A percentile compares a stretch with the other conserved stretches of the same genome.
phyloP scores from a whole-genome alignment of 1,140 invertebrate genomes.

The Lepidurus packardi region DNA sequence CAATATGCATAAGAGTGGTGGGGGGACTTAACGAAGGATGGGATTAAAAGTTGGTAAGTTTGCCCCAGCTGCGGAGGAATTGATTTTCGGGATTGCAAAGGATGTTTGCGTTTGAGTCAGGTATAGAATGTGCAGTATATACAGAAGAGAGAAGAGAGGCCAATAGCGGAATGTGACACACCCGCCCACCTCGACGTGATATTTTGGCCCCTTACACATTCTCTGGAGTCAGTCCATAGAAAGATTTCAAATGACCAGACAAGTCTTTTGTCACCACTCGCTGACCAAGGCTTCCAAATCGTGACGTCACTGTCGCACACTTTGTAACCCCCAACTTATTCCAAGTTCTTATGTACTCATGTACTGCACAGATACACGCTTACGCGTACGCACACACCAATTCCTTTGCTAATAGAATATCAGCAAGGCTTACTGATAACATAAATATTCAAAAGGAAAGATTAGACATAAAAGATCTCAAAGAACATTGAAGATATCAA shows the following conservation, averaged over 20 bases:
- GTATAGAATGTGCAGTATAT: neutral
- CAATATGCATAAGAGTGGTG: neutral
- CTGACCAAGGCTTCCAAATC: neutral
- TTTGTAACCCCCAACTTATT: neutral
- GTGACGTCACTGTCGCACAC: neutral
- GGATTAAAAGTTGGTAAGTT: neutral
- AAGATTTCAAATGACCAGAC: neutral
- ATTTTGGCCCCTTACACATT: neutral
- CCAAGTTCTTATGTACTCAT: neutral
- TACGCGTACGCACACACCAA: neutral
- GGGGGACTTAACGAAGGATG: neutral
- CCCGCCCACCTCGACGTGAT: conserved; percentile 7
- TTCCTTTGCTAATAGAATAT: neutral
- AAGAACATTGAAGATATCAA: no score
- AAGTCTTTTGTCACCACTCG: neutral
- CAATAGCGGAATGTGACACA: neutral
- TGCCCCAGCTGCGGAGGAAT: neutral
- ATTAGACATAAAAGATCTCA: no score
- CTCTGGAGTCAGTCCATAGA: neutral
- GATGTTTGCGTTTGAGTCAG: conserved; percentile 1
- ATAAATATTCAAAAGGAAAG: no score
- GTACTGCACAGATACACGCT: neutral
- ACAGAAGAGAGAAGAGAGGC: neutral
- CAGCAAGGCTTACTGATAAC: no score
- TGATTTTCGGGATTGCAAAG: neutral